Evolutionary conservation across 2,113 vertebrate genomes (phyloP).

Genomic region (Odocoileus hemionus): DNA sequence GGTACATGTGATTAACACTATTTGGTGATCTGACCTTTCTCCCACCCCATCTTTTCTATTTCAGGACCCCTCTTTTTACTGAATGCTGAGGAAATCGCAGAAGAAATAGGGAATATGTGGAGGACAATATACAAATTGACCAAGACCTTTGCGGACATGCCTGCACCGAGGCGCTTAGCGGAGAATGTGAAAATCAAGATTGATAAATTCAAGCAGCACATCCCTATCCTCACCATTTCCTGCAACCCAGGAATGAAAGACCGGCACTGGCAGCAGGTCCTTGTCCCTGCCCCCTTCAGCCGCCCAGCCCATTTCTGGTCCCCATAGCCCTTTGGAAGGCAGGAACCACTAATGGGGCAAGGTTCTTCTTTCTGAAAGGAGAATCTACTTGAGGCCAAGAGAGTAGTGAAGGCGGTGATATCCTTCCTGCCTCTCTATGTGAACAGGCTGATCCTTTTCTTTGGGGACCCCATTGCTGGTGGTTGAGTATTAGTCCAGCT

Average conservation of each 20-base stretch:
- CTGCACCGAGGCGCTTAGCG: slow-evolving; percentile 84
- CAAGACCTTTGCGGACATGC: slow-evolving; percentile 82
- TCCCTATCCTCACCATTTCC: slow-evolving; percentile 86
- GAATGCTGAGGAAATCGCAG: slow-evolving; percentile 86
- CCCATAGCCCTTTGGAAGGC: neutral
- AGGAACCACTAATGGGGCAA: neutral
- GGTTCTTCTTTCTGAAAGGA: neutral
- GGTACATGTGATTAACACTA: neutral
- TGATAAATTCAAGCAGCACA: slow-evolving; percentile 88
- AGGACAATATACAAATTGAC: slow-evolving; percentile 86
- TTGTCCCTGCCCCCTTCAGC: neutral
- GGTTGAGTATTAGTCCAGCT: neutral
- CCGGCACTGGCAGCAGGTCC: slow-evolving; percentile 91
- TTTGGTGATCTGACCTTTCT: neutral
- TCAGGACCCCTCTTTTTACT: slow-evolving; percentile 85
- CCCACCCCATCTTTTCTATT: neutral
- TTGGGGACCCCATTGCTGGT: neutral
- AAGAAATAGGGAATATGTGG: slow-evolving; percentile 89
- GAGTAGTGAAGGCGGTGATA: too few species aligned
- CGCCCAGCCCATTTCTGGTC: neutral
- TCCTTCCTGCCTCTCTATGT: neutral
- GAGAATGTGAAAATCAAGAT: slow-evolving; percentile 85
- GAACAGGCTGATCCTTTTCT: neutral
- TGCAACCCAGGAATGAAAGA: slow-evolving; percentile 92
- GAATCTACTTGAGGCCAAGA: neutral